A percentile compares a stretch with the other conserved stretches of the same genome.
These are phyloP conservation scores for Baryphthengus martii DNA, from an alignment of 2,113 vertebrate genomes.

Conservation along the genomic window DNA sequence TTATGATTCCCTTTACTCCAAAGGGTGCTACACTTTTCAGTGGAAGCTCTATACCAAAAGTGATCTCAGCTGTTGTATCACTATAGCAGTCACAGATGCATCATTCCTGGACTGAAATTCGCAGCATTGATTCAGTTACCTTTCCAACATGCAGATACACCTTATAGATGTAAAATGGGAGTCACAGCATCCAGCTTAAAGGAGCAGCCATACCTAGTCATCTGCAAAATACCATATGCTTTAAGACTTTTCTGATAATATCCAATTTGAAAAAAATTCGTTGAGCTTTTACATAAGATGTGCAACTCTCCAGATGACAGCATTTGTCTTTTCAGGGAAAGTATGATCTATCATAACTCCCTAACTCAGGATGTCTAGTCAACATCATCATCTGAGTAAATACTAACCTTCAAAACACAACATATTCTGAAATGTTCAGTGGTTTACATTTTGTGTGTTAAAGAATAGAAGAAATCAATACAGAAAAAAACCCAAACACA, in stretches of 20 bases:
- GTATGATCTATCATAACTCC: not conserved
- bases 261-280: not conserved
- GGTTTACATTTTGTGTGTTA: not conserved
- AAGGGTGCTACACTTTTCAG: not conserved
- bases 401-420: not conserved
- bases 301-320: not conserved
- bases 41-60: not conserved
- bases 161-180: not conserved
- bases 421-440: not conserved
- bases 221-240: not conserved
- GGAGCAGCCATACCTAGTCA: not conserved
- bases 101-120: not conserved
- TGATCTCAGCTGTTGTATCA: not conserved
- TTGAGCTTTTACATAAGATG: fast-evolving
- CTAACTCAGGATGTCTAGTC: not conserved
- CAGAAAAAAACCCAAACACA: not conserved
- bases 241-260: not conserved
- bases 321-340: not conserved
- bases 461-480: not conserved
- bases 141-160: not conserved
- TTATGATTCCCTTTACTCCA: not conserved
- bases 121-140: not conserved
- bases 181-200: not conserved
- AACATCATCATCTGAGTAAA: not conserved
- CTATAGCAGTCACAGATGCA: not conserved